Conservation (phyloP, 2,888 invertebrate species). For the Parnassius orleans region DNA sequence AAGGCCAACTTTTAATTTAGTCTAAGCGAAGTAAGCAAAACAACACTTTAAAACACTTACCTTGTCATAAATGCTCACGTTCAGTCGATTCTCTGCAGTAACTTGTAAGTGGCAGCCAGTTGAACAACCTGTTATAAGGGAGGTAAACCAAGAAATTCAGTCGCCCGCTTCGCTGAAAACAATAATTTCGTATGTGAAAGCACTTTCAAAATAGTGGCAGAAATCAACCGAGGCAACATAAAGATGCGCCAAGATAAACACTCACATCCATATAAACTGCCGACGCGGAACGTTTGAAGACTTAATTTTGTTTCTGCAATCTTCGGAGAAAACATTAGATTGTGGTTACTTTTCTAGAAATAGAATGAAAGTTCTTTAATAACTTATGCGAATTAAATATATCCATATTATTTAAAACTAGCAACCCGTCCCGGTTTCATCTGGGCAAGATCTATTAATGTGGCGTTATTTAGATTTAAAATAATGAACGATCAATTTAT, state of each 20-base stretch:
- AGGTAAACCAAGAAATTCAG: not conserved
- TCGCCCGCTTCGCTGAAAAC: not conserved
- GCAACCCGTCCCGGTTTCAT: too few species aligned
- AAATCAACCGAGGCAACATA: slow-evolving; percentile 1
- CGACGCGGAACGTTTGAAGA: not conserved
- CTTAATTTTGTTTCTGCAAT: slow-evolving; percentile 1
- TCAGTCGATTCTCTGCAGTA: not conserved
- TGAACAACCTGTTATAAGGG: slow-evolving; percentile 2
- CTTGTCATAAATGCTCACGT: slow-evolving; percentile 4
- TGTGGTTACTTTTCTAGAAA: not conserved
- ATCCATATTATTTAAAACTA: not conserved
- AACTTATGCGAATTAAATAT: not conserved
- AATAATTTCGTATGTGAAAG: slow-evolving; percentile 4
- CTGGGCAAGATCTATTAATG: too few species aligned
- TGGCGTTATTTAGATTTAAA: too few species aligned
- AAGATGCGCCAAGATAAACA: slow-evolving; percentile 12
- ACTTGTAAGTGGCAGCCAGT: slow-evolving; percentile 1
- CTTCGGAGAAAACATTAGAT: not conserved
- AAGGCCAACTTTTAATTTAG: slow-evolving; percentile 7
- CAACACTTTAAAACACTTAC: slow-evolving; percentile 4
- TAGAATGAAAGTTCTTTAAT: not conserved
- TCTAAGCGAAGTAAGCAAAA: slow-evolving; percentile 3
- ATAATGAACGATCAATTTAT: too few species aligned
- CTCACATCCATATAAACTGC: not conserved
- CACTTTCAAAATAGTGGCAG: not conserved